Base-by-base conservation (phyloP, 2,888 invertebrate genomes). In the Drosophila ustulata region DNA sequence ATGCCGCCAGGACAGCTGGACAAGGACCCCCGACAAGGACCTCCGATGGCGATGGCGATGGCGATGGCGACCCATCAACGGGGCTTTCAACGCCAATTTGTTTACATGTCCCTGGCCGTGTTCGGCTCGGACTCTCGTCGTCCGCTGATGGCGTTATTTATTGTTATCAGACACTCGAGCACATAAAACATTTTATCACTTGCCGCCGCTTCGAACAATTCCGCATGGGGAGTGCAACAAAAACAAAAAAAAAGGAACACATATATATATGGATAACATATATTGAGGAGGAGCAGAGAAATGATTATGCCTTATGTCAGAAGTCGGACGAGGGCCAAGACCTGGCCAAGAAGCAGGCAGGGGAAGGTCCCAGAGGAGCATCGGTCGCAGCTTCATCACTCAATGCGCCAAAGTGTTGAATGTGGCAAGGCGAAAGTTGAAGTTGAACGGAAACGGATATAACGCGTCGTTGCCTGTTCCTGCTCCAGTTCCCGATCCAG, bases 151-250 rank as follows among this genome's bases (percentile, higher is more conserved):
- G 82, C 71, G 87, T 87, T 84, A 84, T 84, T 84, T 87, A 84
- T 84, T 87, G 84, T 84, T 84, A 84, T 87, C 83, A 87, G 87
- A 84, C 87, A 87, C 87, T 84, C 84, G 75, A 74, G 78, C 75
- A 84, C 87, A 84, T 84, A 84, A 84, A 84, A 84, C 87, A 84
- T 84, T 84, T 84, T 84, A 84, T 84, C 83, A 84, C 83, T 86
- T 75, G 87, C 72, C 55, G 25, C 45, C 66, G 75, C 61, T 70
- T 53, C 61, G 49, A 32, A 70, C 74, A 70, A 75, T 66, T 58
- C 69, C 45, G 30, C 57, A 26, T 25, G 23, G 46, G 51, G 49
- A 9, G 30, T 7, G n/a, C 30, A 9, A 23, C 13, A 32, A 25
- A 50, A 23, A 8, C 30, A 43, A 25, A 34, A n/a, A 30, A 39